Conservation (phyloP, 2,888 invertebrate genomes). For the Aphodius granarius region DNA sequence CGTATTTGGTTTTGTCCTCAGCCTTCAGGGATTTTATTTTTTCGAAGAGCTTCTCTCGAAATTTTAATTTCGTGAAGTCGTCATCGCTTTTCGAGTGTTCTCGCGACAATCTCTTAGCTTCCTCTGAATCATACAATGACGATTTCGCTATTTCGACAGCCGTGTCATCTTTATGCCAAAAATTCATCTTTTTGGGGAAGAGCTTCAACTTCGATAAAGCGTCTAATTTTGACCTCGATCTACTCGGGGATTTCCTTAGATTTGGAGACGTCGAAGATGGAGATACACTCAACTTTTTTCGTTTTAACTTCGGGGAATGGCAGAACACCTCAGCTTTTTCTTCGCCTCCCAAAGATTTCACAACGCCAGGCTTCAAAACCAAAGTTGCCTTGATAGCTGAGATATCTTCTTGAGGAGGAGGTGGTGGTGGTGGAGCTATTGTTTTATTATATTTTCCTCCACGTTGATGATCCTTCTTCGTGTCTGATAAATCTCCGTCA, state of each 20-base stretch:
- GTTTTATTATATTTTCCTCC: slow-evolving; percentile 59
- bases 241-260: slow-evolving; percentile 34
- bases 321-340: slow-evolving; percentile 36
- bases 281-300: slow-evolving; percentile 37
- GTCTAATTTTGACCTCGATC: slow-evolving; percentile 31
- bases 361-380: slow-evolving; percentile 56
- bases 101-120: slow-evolving; percentile 31
- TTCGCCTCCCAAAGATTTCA: slow-evolving; percentile 41
- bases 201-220: slow-evolving; percentile 52
- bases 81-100: slow-evolving; percentile 45
- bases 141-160: slow-evolving; percentile 28
- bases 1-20: slow-evolving; percentile 3
- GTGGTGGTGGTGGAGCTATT: slow-evolving; percentile 56
- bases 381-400: slow-evolving; percentile 55
- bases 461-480: slow-evolving; percentile 35
- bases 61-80: slow-evolving; percentile 23
- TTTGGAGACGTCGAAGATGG: slow-evolving; percentile 25
- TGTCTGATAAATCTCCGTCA: neutral
- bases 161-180: slow-evolving; percentile 58
- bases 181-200: slow-evolving; percentile 60
- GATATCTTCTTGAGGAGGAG: slow-evolving; percentile 17
- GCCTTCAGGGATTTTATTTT: slow-evolving; percentile 19
- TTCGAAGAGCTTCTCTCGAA: slow-evolving; percentile 19
- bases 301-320: slow-evolving; percentile 46
- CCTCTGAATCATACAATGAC: slow-evolving; percentile 42